Evolutionary conservation across 2,797 vertebrate species (phyloP), one percentile per base, ranked within the genome.

Genomic region (Poecile montanus): DNA sequence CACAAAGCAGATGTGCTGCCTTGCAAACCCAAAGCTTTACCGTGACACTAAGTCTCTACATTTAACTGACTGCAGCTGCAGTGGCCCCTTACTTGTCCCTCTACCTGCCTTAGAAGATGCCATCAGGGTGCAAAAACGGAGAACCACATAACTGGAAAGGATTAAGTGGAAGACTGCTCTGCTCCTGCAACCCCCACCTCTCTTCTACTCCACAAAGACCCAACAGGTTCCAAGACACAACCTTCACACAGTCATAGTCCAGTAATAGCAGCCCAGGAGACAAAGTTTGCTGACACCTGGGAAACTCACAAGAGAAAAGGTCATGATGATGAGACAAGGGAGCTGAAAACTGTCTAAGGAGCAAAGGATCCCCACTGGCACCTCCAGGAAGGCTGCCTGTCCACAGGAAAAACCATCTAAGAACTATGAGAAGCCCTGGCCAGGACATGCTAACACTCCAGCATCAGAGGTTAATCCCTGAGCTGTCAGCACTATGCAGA

Each of bases 381-480:
- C 13, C 48, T n/a, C 65, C 66, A 85, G n/a, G 56, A 80, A 58
- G 54, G 62, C 26, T 77, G 45, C 17, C 44, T 84, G 67, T 61
- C 47, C 51, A 68, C 30, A 56, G 30, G 40, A 65, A 91, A 82
- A 80, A 15, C 5, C 53, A 53, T 8, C 7, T 18, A 77, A 53
- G 22, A 86, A 53, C 66, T 68, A 58, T 1, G 6, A 85, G 70
- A 68, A 89, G 79, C 63, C 17, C 26, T 78, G 36, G 73, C 56
- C 72, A 80, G 36, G 61, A 91, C 0, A 3, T 66, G 84, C 30
- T 91, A 83, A 94, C 7, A 20, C 67, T 82, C 36, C 48, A 48
- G 61, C 75, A 79, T 65, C 62, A 93, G 68, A 95, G 76, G 73
- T 95, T 95, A 96, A 96, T 95, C 76, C 66, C 21, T 0, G 6